These are phyloP conservation scores for Drosophila borborema DNA, from an alignment of 2,888 invertebrate species.

Conservation along the genomic window DNA sequence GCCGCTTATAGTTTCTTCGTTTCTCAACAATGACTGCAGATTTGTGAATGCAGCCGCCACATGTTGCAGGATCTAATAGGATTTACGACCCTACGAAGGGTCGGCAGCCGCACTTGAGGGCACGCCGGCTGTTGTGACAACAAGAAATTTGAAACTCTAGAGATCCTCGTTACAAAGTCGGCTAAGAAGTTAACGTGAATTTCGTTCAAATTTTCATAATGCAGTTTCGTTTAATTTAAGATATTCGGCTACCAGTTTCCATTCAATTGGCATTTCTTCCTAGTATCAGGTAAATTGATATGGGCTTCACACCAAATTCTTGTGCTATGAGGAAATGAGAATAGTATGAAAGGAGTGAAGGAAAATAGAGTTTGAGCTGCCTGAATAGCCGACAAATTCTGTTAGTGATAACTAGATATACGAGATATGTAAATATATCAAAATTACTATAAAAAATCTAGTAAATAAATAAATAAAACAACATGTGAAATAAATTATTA, in stretches of 20 bases:
- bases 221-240: constrained; percentile 17
- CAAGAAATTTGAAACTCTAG: constrained; percentile 62
- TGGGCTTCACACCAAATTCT: constrained; percentile 15
- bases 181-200: constrained; percentile 62
- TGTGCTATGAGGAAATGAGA: neutral
- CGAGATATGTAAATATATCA: too few relatives aligned
- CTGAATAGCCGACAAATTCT: neutral
- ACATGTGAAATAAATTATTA: too few relatives aligned
- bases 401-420: neutral
- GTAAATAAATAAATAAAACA: too few relatives aligned
- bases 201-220: constrained; percentile 22
- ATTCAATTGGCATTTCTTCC: constrained; percentile 38
- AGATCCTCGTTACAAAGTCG: constrained; percentile 44
- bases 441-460: too few relatives aligned
- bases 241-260: constrained; percentile 37
- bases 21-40: constrained; percentile 21
- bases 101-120: constrained; percentile 26
- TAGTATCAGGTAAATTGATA: constrained; percentile 38
- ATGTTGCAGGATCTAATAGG: constrained; percentile 74
- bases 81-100: constrained; percentile 66
- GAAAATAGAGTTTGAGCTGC: neutral
- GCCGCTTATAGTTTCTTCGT: constrained; percentile 54
- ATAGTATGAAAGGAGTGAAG: too few relatives aligned
- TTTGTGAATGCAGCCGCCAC: constrained; percentile 46
- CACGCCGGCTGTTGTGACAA: constrained; percentile 71